Base-by-base conservation (phyloP, 30 jellyfish, hydroid and myxozoan species). In the Catostylus mosaicus region DNA sequence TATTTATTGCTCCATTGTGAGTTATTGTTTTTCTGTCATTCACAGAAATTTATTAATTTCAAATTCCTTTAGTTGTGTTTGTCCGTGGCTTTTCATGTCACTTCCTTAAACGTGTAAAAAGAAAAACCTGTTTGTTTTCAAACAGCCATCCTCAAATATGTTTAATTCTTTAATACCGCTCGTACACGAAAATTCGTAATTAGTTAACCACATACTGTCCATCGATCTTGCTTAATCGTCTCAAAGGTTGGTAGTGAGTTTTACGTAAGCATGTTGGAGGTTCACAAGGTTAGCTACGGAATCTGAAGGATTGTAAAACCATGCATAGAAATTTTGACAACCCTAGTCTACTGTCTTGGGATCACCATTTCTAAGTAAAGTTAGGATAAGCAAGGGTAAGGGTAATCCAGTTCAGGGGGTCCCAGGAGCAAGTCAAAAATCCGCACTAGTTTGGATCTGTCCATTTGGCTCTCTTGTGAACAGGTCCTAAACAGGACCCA, bases 151-250 rank as follows among this genome's bases (percentile, higher is more conserved):
- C 86, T 68, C 92, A 82, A 82, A 82, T 34, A 82, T 30, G n/a
- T 45, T 6, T 82, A 82, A 82, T 36, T 67, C 74, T 24, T 56
- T 68, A 82, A 68, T 82, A 52, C 86, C 71, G 80, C 71, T 40
- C 54, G 14, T 10, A 3, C 67, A 43, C 56, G 68, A 71, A 24
- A 71, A 71, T 38, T 71, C 83, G 83, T 71, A 71, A 71, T 71
- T 71, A 37, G 31, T 35, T 46, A 24, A 71, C 83, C 83, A 32
- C 83, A 37, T 32, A 3, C 46, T 30, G 32, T 67, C 67, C 29
- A 52, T 52, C 29, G 75, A 62, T n/a, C 61, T 67, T 67, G 6
- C 79, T 52, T 20, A n/a, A 7, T 20, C 67, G 6, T 6, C 56
- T 6, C 56, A 43, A 57, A 57, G 9, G 8, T 24, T 57, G 10